These are phyloP conservation scores for Falco rusticolus DNA, from an alignment of 2,797 vertebrate species.

Conservation along the genomic window DNA sequence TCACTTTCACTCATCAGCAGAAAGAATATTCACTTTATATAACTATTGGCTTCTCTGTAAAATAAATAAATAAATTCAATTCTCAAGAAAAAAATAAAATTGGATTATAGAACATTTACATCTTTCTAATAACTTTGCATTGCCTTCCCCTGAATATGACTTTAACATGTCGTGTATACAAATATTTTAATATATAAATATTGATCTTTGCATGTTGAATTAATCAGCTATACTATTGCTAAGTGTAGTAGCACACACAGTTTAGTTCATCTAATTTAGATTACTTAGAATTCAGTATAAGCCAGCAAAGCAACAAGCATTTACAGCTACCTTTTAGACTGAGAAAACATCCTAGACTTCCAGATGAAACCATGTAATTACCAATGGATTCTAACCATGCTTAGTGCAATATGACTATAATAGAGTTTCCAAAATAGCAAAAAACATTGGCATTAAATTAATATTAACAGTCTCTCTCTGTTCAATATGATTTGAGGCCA, in stretches of 20 bases:
- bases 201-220: not conserved
- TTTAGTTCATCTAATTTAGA: not conserved
- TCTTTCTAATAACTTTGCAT: not conserved
- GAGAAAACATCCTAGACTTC: not conserved
- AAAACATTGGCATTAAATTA: not conserved
- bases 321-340: not conserved
- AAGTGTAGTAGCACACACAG: not conserved
- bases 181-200: not conserved
- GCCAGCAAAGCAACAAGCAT: not conserved
- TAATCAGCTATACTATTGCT: not conserved
- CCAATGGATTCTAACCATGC: not conserved
- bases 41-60: not conserved
- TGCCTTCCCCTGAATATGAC: not conserved
- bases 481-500: conserved; percentile 57
- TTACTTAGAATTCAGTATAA: not conserved
- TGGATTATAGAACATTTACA: not conserved
- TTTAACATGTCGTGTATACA: not conserved
- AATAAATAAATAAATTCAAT: not conserved
- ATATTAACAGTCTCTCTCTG: conserved; percentile 28
- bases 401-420: not conserved
- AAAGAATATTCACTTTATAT: not conserved
- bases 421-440: not conserved
- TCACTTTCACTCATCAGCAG: not conserved
- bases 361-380: not conserved
- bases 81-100: not conserved